Evolutionary conservation across 53 echinoderm and acorn worm genomes (phyloP).

Genomic region (Paracentrotus lividus): DNA sequence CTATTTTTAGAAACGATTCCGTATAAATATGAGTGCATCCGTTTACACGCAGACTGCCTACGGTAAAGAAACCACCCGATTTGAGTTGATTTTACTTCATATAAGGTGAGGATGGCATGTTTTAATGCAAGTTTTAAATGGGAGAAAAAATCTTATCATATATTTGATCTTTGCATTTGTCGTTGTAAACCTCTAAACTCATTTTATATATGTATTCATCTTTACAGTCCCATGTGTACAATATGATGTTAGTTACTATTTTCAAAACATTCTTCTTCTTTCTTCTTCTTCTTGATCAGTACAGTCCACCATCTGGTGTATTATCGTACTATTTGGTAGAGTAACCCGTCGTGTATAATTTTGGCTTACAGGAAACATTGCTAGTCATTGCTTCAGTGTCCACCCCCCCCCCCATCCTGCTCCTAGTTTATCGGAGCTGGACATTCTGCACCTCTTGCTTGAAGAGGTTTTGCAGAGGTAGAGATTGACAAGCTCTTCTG

Average conservation of each 20-base stretch:
- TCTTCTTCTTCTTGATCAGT: no score
- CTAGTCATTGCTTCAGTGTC: no score
- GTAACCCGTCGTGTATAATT: no score
- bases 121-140: neutral
- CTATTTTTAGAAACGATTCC: constrained; percentile 23
- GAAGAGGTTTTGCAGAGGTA: no score
- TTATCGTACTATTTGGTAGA: no score
- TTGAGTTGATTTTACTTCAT: neutral
- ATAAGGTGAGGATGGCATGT: neutral
- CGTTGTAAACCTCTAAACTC: neutral
- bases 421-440: no score
- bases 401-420: no score
- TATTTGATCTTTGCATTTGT: neutral
- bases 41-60: neutral
- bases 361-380: no score
- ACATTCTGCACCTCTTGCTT: no score
- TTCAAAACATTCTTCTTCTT: no score
- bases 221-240: constrained; percentile 2
- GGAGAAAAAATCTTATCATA: neutral
- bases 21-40: neutral
- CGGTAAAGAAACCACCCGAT: neutral
- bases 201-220: neutral
- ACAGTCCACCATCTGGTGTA: no score
- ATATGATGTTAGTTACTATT: neutral
- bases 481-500: no score